phyloP scores from a whole-genome alignment of 2,797 vertebrate species.

The Chaenodraco wilsoni region DNA sequence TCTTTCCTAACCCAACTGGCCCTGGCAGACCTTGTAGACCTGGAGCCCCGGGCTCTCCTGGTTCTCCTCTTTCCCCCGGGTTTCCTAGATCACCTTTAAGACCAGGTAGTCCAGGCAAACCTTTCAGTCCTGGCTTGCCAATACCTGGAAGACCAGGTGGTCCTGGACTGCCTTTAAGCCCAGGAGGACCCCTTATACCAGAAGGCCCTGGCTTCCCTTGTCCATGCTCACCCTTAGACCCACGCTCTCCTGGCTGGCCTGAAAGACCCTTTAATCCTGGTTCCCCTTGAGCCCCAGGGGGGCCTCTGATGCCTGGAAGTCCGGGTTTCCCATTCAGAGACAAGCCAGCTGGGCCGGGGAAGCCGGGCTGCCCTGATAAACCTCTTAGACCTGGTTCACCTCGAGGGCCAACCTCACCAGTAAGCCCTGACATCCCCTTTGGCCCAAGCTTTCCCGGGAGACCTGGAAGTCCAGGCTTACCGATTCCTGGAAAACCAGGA shows the following conservation, averaged over 20 bases:
- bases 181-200: conserved; percentile 84
- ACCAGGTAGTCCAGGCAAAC: conserved; percentile 88
- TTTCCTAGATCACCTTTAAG: conserved; percentile 89
- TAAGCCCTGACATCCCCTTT: conserved; percentile 89
- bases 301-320: conserved; percentile 88
- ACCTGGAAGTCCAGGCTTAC: conserved; percentile 94
- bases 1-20: conserved; percentile 85
- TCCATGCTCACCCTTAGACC: conserved; percentile 92
- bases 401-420: conserved; percentile 89
- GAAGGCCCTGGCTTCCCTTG: conserved; percentile 90
- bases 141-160: conserved; percentile 84
- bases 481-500: conserved; percentile 92
- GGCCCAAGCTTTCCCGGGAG: conserved; percentile 93
- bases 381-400: conserved; percentile 94
- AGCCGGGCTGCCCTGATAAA: conserved; percentile 90
- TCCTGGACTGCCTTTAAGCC: conserved; percentile 86
- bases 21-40: conserved; percentile 90
- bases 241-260: conserved; percentile 89
- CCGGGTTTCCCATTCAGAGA: conserved; percentile 96
- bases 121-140: conserved; percentile 89
- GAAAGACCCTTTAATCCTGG: conserved; percentile 89
- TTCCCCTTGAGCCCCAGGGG: conserved; percentile 90
- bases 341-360: conserved; percentile 93
- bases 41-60: conserved; percentile 84
- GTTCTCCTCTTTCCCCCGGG: conserved; percentile 84